Percentiles rank a stretch among this genome's conserved stretches.
Conservation (phyloP, 2,797 vertebrate species). For the Semaprochilodus insignis region DNA sequence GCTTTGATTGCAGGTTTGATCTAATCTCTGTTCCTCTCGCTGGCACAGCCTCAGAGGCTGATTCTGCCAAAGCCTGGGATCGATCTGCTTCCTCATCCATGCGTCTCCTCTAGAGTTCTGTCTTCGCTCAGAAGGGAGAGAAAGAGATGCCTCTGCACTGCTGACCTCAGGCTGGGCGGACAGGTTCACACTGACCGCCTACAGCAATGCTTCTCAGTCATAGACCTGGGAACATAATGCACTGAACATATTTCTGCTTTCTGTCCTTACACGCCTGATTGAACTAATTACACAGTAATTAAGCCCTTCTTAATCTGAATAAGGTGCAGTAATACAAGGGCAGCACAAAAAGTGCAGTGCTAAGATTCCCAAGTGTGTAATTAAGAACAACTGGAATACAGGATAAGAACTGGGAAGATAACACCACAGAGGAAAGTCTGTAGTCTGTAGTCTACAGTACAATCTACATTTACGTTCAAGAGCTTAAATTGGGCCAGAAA, state of each 20-base stretch:
- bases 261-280: not conserved
- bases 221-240: not conserved
- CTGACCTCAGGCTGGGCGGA: slow-evolving; percentile 2
- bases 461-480: not conserved
- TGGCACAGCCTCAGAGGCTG: slow-evolving; percentile 77
- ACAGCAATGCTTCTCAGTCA: slow-evolving; percentile 3
- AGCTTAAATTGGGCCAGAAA: not conserved
- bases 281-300: not conserved
- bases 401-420: not conserved
- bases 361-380: not conserved
- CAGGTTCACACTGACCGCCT: not conserved
- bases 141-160: slow-evolving; percentile 60
- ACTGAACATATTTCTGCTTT: not conserved
- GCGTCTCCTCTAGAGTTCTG: slow-evolving; percentile 45
- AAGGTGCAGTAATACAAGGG: not conserved
- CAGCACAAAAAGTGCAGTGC: not conserved
- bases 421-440: not conserved
- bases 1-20: slow-evolving; percentile 77
- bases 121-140: slow-evolving; percentile 33
- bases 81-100: slow-evolving; percentile 72
- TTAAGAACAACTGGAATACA: not conserved
- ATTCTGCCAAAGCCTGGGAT: slow-evolving; percentile 70
- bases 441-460: not conserved
- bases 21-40: slow-evolving; percentile 79
- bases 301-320: not conserved